Percentiles rank a stretch among this genome's conserved stretches.
These are phyloP conservation scores for Calliphora vicina DNA, from an alignment of 1,140 invertebrate species.

Conservation along the genomic window DNA sequence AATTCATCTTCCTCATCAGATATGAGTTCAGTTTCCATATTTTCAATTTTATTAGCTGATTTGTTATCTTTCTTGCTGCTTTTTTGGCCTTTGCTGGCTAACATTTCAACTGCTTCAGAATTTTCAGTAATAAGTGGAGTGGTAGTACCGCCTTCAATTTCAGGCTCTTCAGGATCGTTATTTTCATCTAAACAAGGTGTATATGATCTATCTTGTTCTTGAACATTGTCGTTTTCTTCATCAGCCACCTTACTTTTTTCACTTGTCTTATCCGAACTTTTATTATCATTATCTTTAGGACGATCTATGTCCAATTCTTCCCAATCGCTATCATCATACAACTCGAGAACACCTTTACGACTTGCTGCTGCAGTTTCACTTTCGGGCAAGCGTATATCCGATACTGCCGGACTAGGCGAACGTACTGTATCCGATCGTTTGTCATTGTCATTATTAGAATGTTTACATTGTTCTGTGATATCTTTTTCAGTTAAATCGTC, in stretches of 20 bases:
- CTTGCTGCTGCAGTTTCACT: conserved; percentile 40
- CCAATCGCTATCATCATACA: conserved; percentile 63
- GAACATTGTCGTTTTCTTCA: conserved; percentile 39
- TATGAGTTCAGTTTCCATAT: conserved; percentile 75
- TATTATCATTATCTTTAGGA: conserved; percentile 45
- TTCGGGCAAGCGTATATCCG: conserved; percentile 40
- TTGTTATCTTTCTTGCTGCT: conserved; percentile 17
- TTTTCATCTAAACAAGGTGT: conserved; percentile 74
- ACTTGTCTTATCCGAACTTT: conserved; percentile 33
- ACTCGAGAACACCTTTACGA: conserved; percentile 56
- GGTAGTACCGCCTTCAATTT: not conserved
- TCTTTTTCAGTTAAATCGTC: not conserved
- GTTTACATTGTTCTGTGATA: not conserved
- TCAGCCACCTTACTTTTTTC: conserved; percentile 39
- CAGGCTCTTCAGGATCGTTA: conserved; percentile 54
- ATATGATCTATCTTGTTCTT: conserved; percentile 68
- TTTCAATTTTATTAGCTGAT: conserved; percentile 66
- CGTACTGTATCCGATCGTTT: not conserved
- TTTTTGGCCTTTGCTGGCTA: not conserved
- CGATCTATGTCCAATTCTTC: conserved; percentile 60
- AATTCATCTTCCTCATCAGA: conserved; percentile 73
- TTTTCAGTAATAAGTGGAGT: conserved; percentile 18
- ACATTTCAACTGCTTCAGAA: conserved; percentile 18
- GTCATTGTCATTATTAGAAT: not conserved
- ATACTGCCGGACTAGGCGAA: conserved; percentile 46